Conservation (phyloP, 1,140 invertebrate species). For the Heliconius melpomene region DNA sequence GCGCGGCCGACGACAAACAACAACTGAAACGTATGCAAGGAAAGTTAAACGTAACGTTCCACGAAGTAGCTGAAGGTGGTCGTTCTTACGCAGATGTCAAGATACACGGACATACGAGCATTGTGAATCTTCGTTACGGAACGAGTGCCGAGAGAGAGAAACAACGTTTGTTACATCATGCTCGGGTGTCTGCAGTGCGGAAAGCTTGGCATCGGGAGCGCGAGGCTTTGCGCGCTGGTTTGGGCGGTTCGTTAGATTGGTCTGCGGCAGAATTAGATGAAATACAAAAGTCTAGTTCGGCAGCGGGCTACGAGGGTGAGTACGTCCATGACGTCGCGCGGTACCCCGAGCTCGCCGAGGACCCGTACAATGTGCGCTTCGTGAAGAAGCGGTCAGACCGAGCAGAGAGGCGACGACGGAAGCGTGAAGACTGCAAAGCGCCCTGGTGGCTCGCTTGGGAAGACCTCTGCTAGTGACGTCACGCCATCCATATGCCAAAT, state of each 20-base stretch:
- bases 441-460: conserved; percentile 74
- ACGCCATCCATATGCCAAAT: conserved; percentile 78
- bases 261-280: conserved; percentile 92
- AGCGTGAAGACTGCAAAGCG: conserved; percentile 74
- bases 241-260: conserved; percentile 88
- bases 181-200: conserved; percentile 90
- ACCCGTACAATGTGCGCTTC: conserved; percentile 96
- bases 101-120: conserved; percentile 91
- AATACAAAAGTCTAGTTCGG: conserved; percentile 90
- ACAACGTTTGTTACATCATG: conserved; percentile 92
- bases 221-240: conserved; percentile 89
- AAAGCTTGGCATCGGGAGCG: conserved; percentile 96
- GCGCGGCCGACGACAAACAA: conserved; percentile 92
- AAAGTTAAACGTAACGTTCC: conserved; percentile 96
- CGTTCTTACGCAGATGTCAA: conserved; percentile 90
- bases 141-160: conserved; percentile 94
- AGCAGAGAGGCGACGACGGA: conserved; percentile 84
- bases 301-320: conserved; percentile 92
- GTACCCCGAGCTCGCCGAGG: conserved; percentile 96
- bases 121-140: conserved; percentile 93
- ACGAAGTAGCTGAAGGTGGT: conserved; percentile 89
- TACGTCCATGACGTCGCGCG: conserved; percentile 94
- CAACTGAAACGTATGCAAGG: conserved; percentile 93
- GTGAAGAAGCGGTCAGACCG: conserved; percentile 88
- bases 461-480: conserved; percentile 73